Percentiles rank a stretch among this genome's conserved stretches.
These are phyloP conservation scores for Narcine bancroftii DNA, from an alignment of 2,113 vertebrate genomes.

Conservation along the genomic window DNA sequence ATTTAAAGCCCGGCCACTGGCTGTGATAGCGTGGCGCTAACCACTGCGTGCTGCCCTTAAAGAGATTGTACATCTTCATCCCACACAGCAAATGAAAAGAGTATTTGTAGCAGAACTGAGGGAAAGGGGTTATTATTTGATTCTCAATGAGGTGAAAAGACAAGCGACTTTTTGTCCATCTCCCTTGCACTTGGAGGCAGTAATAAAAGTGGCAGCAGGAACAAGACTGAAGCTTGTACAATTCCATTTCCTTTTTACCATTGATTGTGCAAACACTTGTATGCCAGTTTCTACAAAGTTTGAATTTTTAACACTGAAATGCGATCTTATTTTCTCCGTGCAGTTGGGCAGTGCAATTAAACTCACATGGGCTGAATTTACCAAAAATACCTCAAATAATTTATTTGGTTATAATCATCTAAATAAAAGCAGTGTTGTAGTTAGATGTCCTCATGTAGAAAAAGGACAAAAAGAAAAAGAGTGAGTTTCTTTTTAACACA, in stretches of 20 bases:
- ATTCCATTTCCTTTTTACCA: not conserved
- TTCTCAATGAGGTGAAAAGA: not conserved
- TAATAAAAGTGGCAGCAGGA: not conserved
- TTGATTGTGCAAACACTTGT: slow-evolving; percentile 9
- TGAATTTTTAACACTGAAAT: not conserved
- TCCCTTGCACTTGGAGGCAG: not conserved
- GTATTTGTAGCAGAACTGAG: not conserved
- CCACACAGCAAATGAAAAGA: not conserved
- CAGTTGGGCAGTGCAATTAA: not conserved
- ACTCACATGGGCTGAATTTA: not conserved
- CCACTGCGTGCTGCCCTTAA: too few relatives aligned
- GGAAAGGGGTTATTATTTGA: not conserved
- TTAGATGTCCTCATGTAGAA: not conserved
- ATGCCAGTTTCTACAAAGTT: not conserved
- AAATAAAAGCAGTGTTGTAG: not conserved
- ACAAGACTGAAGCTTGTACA: not conserved
- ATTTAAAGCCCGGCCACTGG: too few relatives aligned
- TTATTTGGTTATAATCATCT: not conserved
- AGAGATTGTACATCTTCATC: not conserved
- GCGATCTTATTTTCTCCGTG: not conserved
- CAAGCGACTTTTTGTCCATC: not conserved
- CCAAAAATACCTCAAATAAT: not conserved
- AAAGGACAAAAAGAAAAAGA: not conserved
- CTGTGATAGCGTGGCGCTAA: too few relatives aligned
- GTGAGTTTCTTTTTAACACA: not conserved